These are phyloP conservation scores for Hartigia nigra DNA, from an alignment of 2,888 invertebrate species.

Conservation along the genomic window DNA sequence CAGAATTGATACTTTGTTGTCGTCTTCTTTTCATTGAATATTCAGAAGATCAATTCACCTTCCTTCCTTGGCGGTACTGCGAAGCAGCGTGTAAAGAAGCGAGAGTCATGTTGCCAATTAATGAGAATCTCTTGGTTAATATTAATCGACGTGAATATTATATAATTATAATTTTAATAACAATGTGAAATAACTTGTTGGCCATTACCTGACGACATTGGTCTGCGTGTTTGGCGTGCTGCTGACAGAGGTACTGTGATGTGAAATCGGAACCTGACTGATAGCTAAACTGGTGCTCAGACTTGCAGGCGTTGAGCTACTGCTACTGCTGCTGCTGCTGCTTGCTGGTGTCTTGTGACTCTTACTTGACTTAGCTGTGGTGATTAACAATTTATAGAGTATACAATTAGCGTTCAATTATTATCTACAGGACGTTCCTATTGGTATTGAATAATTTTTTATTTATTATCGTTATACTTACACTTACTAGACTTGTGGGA, in stretches of 20 bases:
- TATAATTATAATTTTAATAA: neutral
- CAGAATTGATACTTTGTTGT: neutral
- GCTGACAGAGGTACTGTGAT: conserved; percentile 40
- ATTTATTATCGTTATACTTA: conserved; percentile 41
- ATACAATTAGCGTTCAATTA: conserved; percentile 1
- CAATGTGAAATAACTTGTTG: neutral
- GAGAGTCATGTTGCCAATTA: neutral
- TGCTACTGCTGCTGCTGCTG: conserved; percentile 44
- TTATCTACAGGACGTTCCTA: conserved; percentile 1
- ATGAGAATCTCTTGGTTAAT: neutral
- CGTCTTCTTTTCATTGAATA: neutral
- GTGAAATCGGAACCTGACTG: conserved; percentile 39
- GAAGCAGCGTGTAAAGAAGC: conserved; percentile 39
- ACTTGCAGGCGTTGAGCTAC: conserved; percentile 35
- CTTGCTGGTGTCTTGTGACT: conserved; percentile 61
- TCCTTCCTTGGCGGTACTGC: conserved; percentile 61
- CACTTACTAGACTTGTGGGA: conserved; percentile 66
- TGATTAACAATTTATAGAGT: neutral
- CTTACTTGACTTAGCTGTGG: conserved; percentile 61
- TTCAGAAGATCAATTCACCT: conserved; percentile 49
- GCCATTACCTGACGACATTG: conserved; percentile 60
- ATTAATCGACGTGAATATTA: neutral
- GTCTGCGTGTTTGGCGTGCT: conserved; percentile 60
- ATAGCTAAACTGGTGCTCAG: conserved; percentile 49
- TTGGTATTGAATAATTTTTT: neutral